Evolutionary conservation across 2,888 invertebrate genomes (phyloP).

Genomic region (Leptura quadrifasciata): DNA sequence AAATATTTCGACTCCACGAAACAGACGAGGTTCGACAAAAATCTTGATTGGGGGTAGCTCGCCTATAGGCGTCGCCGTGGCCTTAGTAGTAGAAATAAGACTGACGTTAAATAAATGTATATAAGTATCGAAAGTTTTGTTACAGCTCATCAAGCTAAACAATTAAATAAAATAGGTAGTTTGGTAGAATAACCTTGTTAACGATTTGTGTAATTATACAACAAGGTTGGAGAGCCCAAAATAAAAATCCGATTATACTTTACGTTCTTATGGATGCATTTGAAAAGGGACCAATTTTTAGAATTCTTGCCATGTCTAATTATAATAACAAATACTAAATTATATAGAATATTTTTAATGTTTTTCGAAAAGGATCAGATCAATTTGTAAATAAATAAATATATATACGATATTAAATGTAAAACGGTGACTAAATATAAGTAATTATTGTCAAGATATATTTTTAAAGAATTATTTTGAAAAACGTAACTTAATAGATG

Average conservation of each 20-base stretch:
- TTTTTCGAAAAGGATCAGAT: background rate
- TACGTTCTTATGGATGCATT: background rate
- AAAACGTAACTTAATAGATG: too few relatives aligned
- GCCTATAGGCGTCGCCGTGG: too few relatives aligned
- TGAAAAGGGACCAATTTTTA: background rate
- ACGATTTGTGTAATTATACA: background rate
- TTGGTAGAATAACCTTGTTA: background rate
- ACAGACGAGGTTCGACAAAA: too few relatives aligned
- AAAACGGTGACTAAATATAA: background rate
- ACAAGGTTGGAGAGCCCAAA: background rate
- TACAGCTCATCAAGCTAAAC: background rate
- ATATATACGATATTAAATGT: background rate
- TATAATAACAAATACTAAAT: background rate
- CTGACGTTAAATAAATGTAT: too few relatives aligned
- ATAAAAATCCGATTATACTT: background rate
- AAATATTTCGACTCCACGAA: too few relatives aligned
- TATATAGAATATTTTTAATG: background rate
- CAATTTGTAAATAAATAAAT: too few relatives aligned
- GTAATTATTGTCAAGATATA: background rate
- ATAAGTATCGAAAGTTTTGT: background rate
- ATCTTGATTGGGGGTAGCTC: too few relatives aligned
- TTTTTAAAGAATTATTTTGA: too few relatives aligned
- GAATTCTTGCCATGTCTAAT: background rate
- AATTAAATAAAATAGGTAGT: background rate
- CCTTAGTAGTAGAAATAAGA: too few relatives aligned